Evolutionary conservation across 2,888 invertebrate genomes (phyloP).

Genomic region (Himalopsyche tibetana): DNA sequence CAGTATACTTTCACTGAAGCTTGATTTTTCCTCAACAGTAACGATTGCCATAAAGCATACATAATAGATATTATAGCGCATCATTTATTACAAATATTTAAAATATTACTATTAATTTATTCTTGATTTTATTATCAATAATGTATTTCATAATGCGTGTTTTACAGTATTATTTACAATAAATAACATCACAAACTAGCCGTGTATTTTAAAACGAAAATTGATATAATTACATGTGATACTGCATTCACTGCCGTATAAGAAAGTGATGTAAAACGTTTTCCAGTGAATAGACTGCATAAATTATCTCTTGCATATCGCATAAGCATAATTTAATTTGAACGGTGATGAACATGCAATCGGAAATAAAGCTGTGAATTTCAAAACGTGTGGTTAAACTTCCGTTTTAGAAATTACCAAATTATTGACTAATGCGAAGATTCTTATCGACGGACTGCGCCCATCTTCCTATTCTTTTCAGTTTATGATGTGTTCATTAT

Average conservation of each 20-base stretch:
- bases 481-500: slow-evolving; percentile 4
- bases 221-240: slow-evolving; percentile 25
- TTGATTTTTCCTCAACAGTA: no score
- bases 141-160: not conserved
- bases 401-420: slow-evolving; percentile 6
- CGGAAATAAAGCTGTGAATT: not conserved
- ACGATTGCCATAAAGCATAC: no score
- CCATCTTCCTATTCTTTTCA: not conserved
- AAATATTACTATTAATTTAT: no score
- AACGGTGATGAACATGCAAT: slow-evolving; percentile 13
- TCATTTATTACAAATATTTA: no score
- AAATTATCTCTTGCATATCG: slow-evolving; percentile 17
- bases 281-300: slow-evolving; percentile 8
- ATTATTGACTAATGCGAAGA: slow-evolving; percentile 12
- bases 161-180: not conserved
- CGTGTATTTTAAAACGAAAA: not conserved
- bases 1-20: no score
- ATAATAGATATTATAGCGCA: no score
- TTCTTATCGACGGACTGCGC: not conserved
- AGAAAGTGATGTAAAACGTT: slow-evolving; percentile 28
- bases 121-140: not conserved
- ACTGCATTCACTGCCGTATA: slow-evolving; percentile 2
- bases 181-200: slow-evolving; percentile 5
- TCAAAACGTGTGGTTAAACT: not conserved
- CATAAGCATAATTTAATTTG: not conserved